Evolutionary conservation across 2,888 invertebrate species (phyloP).

Genomic region (Diploptera punctata): DNA sequence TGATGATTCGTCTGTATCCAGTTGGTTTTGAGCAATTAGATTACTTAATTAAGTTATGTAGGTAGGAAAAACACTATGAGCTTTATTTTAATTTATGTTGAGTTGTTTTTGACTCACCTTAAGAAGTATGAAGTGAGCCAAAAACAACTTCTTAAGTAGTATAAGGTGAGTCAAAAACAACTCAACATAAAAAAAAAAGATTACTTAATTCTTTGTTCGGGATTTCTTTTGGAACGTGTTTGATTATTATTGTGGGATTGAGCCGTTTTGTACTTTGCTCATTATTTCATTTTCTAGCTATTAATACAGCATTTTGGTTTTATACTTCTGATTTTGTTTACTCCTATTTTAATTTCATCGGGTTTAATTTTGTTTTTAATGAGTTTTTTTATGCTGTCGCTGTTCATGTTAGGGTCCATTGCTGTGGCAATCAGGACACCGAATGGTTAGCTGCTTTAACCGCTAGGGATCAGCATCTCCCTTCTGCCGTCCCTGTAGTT

Average conservation of each 20-base stretch:
- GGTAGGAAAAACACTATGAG: too few relatives aligned
- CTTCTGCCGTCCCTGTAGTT: not conserved
- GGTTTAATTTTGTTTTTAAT: constrained; percentile 10
- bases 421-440: not conserved
- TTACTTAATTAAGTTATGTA: too few relatives aligned
- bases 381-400: not conserved
- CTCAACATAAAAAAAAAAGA: too few relatives aligned
- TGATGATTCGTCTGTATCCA: constrained; percentile 3
- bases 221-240: not conserved
- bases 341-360: not conserved
- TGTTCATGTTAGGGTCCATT: not conserved
- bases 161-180: too few relatives aligned
- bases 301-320: too few relatives aligned
- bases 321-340: constrained; percentile 10
- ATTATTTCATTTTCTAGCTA: constrained; percentile 5
- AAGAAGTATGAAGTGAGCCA: too few relatives aligned
- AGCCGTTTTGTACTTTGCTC: constrained; percentile 5
- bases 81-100: too few relatives aligned
- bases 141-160: too few relatives aligned
- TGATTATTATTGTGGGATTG: constrained; percentile 2
- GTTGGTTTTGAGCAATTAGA: not conserved
- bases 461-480: not conserved
- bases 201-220: not conserved
- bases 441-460: not conserved
- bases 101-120: too few relatives aligned